Base-by-base conservation (phyloP, 2,888 invertebrate genomes). In the Corbicula japonica region DNA sequence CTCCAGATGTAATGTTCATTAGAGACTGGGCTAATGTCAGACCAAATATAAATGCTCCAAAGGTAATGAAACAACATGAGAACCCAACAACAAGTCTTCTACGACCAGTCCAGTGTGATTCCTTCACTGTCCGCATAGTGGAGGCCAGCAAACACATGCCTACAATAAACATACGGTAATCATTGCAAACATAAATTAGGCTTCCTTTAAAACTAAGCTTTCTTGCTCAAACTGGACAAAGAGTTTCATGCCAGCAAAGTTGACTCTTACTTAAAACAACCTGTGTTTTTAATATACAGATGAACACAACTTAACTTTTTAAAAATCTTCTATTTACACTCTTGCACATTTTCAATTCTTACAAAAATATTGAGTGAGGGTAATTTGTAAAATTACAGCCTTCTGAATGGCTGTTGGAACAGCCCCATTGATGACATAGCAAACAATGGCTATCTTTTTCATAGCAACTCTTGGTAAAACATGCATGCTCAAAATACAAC, bases 31-130 rank as follows among this genome's bases (percentile, higher is more conserved):
- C 84, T n/a, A 91, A 80, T 5, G 91, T 91, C 58, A 93, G 77
- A n/a, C 93, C 93, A 79, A 93, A 93, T 44, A 93, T 89, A 79
- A 93, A 93, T 3, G 88, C 84, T 21, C 93, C 93, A 10, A 93
- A 32, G 0, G 90, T 80, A 26, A 93, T 88, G 73, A 91, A 92
- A 41, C 76, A 61, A 50, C 86, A 86, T 10, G 92, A 85, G 73
- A 89, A 84, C 8, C 46, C 70, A 21, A 87, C 68, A 5, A 91
- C 58, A n/a, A 84, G 62, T 56, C 84, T 83, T 21, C 82, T 50
- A 35, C 72, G 85, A 34, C 78, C 69, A 8, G 85, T 77, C 68
- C 86, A 84, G 8, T 76, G 69, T 26, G 62, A 41, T 8, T 78
- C 71, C 18, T 85, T 66, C 21, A 86, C 80, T 46, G 80, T 79